Percentiles rank a stretch among this genome's conserved stretches.
These are phyloP conservation scores for Sphaerophoria taeniata DNA, from an alignment of 2,888 invertebrate genomes.

Conservation along the genomic window DNA sequence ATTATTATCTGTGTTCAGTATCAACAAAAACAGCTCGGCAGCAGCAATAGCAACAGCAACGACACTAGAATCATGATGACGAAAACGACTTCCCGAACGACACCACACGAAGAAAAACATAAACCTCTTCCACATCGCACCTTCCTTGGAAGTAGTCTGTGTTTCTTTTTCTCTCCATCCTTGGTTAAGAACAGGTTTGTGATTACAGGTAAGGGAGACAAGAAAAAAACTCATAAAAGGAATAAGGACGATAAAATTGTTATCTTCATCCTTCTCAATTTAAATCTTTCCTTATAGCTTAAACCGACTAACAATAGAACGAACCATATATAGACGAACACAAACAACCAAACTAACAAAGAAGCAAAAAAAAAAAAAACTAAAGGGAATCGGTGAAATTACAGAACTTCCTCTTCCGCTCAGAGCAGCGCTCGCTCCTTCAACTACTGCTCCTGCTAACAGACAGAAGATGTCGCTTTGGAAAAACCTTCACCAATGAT, in stretches of 20 bases:
- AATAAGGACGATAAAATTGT: slow-evolving; percentile 67
- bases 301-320: slow-evolving; percentile 41
- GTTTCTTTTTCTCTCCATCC: slow-evolving; percentile 2
- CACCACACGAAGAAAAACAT: slow-evolving; percentile 11
- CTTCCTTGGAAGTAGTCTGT: slow-evolving; percentile 1
- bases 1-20: slow-evolving; percentile 44
- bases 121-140: slow-evolving; percentile 17
- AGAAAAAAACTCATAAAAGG: slow-evolving; percentile 46
- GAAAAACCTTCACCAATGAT: slow-evolving; percentile 68
- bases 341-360: neutral
- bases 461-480: slow-evolving; percentile 56
- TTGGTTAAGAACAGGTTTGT: slow-evolving; percentile 39
- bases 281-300: slow-evolving; percentile 50
- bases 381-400: slow-evolving; percentile 61
- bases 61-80: neutral
- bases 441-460: neutral
- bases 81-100: slow-evolving; percentile 17
- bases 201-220: neutral
- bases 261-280: slow-evolving; percentile 70
- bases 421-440: neutral
- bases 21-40: slow-evolving; percentile 2
- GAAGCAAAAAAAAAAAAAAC: neutral
- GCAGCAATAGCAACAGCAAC: too few species aligned
- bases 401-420: slow-evolving; percentile 55
- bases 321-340: neutral